A percentile compares a stretch with the other conserved stretches of the same genome.
phyloP scores from a whole-genome alignment of 2,113 vertebrate species.

The Oreamnos americanus region DNA sequence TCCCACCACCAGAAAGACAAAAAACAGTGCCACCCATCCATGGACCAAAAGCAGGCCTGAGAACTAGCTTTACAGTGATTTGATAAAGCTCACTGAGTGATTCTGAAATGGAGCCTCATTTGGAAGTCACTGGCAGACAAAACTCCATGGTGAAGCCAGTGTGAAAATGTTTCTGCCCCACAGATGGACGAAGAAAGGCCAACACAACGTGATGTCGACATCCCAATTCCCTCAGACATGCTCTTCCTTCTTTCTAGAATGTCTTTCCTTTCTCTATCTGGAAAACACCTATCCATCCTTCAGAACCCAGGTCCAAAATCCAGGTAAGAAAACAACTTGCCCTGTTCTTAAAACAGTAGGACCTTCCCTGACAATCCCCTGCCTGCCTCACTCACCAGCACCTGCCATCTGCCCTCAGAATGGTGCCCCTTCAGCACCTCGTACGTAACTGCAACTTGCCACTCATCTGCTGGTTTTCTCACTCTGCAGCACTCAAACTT shows the following conservation, averaged over 20 bases:
- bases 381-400: neutral
- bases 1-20: neutral
- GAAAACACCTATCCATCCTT: neutral
- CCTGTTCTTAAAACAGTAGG: neutral
- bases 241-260: neutral
- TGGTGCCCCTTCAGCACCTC: neutral
- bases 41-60: neutral
- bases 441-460: neutral
- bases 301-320: neutral
- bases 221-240: neutral
- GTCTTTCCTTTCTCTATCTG: neutral
- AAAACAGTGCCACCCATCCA: neutral
- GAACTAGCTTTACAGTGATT: neutral
- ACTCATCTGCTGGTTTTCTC: neutral
- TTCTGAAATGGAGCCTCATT: neutral
- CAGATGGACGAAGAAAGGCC: neutral
- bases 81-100: neutral
- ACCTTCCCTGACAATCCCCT: neutral
- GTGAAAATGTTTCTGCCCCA: neutral
- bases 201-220: neutral
- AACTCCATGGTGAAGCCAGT: neutral
- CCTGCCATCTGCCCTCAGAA: neutral
- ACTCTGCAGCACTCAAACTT: neutral
- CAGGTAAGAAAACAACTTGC: neutral
- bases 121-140: neutral